A percentile compares a stretch with the other conserved stretches of the same genome.
Evolutionary conservation across 1,140 invertebrate genomes (phyloP).

Genomic region (Trialeurodes vaporariorum): DNA sequence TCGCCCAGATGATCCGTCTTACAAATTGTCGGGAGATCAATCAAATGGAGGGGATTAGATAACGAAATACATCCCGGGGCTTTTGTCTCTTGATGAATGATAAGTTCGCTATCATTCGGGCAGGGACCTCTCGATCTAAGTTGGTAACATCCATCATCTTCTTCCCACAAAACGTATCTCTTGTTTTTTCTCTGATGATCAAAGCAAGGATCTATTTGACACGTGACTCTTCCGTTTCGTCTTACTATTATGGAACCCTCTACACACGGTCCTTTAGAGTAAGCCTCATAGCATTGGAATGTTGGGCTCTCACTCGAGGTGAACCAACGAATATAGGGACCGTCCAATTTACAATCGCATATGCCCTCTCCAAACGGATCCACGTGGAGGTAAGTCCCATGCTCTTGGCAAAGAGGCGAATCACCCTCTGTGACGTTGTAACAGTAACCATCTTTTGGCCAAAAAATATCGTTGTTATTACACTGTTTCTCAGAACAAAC

Average conservation of each 20-base stretch:
- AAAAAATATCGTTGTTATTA: conserved; percentile 4
- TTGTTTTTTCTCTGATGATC: not conserved
- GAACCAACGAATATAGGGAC: not conserved
- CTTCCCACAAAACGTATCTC: not conserved
- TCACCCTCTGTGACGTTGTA: conserved; percentile 2
- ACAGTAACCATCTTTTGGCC: conserved; percentile 8
- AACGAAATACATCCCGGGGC: not conserved
- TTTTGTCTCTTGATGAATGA: conserved; percentile 3
- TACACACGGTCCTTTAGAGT: conserved; percentile 5
- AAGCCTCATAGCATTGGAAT: conserved; percentile 1
- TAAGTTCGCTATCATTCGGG: not conserved
- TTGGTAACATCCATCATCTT: not conserved
- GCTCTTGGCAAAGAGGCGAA: not conserved
- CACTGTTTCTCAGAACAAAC: conserved; percentile 4
- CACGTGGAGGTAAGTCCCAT: not conserved
- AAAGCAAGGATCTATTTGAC: not conserved
- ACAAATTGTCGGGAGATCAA: conserved; percentile 2
- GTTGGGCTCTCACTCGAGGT: not conserved
- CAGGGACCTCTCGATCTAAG: conserved; percentile 7
- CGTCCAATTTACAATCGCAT: conserved; percentile 6
- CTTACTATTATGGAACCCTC: not conserved
- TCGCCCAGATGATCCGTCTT: conserved; percentile 5
- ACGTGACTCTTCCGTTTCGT: not conserved
- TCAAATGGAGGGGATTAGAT: conserved; percentile 4
- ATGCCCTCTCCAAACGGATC: conserved; percentile 7